Base-by-base conservation (phyloP, 30 jellyfish, hydroid and myxozoan genomes). In the Sanderia malayensis region DNA sequence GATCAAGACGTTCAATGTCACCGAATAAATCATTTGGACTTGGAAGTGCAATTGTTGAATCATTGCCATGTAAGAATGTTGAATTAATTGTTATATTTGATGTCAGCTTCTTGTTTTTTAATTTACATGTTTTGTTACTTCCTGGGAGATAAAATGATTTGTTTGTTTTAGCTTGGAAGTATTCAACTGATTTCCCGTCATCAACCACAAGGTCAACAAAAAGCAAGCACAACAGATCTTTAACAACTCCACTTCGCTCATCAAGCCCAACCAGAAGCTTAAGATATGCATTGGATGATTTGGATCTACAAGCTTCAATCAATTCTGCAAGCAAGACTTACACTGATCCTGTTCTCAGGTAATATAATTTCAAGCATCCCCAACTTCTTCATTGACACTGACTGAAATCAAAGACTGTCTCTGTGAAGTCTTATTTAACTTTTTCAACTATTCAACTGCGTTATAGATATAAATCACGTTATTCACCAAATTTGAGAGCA, bases 11-110 rank as follows among this genome's bases (percentile, higher is more conserved):
- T 1, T 37, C 93, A 13, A 9, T 66, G 13, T 90, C 98, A 17
- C 94, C 96, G 28, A 69, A 84, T 31, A 59, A 65, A 46, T 61
- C 95, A 32, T 68, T 65, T 45, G 86, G 84, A 17, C 93, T 74
- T 58, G 96, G 95, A 31, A 73, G 74, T 31, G 81, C 96, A 21
- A 81, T 96, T 2, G 96, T 84, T 1, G 96, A 83, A 29, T 84
- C 98, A 0, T 44, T 90, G 32, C 98, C 98, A 32, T 87, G 98
- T 90, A 84, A 29, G 89, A n/a, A n/a, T n/a, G n/a, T n/a, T n/a
- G n/a, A n/a, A n/a, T n/a, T n/a, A n/a, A n/a, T n/a, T n/a, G n/a
- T n/a, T n/a, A n/a, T n/a, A n/a, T n/a, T n/a, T 64, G 19, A 27
- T 44, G 1, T 18, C 63, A 53, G 15, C 41, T 2, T 15, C 8